phyloP scores from a whole-genome alignment of 2,113 vertebrate species.

The Charadrius vociferus region DNA sequence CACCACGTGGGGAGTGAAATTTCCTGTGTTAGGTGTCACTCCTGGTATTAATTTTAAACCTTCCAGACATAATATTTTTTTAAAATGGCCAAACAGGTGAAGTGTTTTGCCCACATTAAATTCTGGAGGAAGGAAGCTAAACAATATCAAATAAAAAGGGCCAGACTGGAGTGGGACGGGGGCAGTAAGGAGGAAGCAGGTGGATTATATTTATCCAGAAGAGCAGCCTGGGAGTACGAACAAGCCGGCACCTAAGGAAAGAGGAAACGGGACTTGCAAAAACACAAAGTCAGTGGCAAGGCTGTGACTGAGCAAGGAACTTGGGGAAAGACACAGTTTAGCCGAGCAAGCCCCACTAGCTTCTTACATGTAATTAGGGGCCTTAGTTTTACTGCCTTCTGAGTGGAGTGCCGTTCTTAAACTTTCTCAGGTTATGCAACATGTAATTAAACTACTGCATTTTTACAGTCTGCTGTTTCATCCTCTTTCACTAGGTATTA shows the following conservation, averaged over 20 bases:
- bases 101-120: background rate
- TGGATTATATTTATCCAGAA: background rate
- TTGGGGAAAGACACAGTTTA: background rate
- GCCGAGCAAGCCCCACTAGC: background rate
- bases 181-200: background rate
- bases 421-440: background rate
- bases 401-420: background rate
- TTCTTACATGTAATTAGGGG: background rate
- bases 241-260: background rate
- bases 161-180: background rate
- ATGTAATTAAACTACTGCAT: background rate
- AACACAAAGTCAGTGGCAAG: background rate
- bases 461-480: background rate
- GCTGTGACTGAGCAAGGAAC: background rate
- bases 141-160: background rate
- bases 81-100: background rate
- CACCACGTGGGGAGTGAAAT: background rate
- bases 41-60: background rate
- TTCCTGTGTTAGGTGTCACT: background rate
- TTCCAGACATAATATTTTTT: background rate
- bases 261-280: background rate
- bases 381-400: background rate
- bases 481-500: background rate
- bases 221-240: background rate
- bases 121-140: constrained; percentile 27